phyloP scores from a whole-genome alignment of 2,113 vertebrate species.

The Apodemus speciosus region DNA sequence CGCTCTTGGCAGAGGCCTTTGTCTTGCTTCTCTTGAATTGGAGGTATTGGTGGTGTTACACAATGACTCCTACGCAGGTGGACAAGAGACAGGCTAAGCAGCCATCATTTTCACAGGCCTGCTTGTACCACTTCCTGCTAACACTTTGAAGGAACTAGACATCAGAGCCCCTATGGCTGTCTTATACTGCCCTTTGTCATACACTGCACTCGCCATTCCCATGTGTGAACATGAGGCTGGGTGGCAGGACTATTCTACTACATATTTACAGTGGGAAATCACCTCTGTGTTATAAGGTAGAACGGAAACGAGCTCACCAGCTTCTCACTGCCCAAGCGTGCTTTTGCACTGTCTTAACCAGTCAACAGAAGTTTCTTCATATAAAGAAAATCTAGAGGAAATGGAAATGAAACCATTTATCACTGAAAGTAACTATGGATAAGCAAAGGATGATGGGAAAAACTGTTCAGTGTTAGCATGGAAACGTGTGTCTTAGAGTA shows the following conservation, averaged over 20 bases:
- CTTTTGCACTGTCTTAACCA: conserved; percentile 31
- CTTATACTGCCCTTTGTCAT: conserved; percentile 57
- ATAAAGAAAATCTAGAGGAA: conserved; percentile 36
- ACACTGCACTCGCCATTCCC: conserved; percentile 28
- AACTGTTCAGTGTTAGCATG: not conserved
- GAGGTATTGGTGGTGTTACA: conserved; percentile 55
- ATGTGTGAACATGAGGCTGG: conserved; percentile 53
- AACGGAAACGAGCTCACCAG: conserved; percentile 33
- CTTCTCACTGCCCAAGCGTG: not conserved
- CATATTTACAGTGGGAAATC: conserved; percentile 62
- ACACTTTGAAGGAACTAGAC: conserved; percentile 54
- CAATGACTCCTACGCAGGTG: conserved; percentile 55
- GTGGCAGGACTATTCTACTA: conserved; percentile 41
- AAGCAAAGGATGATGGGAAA: conserved; percentile 4
- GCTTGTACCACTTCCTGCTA: conserved; percentile 59
- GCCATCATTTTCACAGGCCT: conserved; percentile 61
- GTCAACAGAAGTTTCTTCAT: conserved; percentile 2
- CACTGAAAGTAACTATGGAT: conserved; percentile 38
- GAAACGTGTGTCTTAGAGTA: conserved; percentile 41
- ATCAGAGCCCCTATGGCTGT: conserved; percentile 35
- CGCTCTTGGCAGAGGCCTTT: conserved; percentile 57
- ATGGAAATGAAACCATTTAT: conserved; percentile 50
- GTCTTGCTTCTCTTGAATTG: conserved; percentile 61
- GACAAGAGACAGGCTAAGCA: conserved; percentile 47
- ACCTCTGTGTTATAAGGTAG: conserved; percentile 52